phyloP scores from a whole-genome alignment of 2,888 invertebrate genomes.

The Bellardia bayeri region DNA sequence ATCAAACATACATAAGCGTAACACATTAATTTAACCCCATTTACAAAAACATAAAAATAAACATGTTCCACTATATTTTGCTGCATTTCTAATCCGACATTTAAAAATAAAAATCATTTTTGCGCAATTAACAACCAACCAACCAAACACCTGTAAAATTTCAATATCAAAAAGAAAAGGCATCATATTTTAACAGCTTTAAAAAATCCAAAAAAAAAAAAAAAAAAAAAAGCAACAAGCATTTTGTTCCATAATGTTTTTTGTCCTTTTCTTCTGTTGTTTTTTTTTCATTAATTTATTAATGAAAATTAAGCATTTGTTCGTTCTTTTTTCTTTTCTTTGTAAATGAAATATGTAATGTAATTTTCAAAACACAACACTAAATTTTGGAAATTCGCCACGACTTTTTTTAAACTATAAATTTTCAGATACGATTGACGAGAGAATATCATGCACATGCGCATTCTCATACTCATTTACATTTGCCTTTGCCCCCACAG shows the following conservation, averaged over 20 bases:
- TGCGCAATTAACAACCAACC: conserved; percentile 54
- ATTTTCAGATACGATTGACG: conserved; percentile 94
- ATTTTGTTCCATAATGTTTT: conserved; percentile 65
- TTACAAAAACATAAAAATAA: conserved; percentile 3
- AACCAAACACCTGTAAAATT: neutral
- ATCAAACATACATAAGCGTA: conserved; percentile 11
- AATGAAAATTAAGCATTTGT: conserved; percentile 31
- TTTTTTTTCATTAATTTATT: conserved; percentile 56
- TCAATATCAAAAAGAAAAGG: conserved; percentile 4
- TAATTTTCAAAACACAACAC: conserved; percentile 72
- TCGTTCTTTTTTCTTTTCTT: conserved; percentile 32
- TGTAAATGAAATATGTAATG: conserved; percentile 54
- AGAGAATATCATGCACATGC: conserved; percentile 97
- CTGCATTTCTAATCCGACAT: conserved; percentile 51
- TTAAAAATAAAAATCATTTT: conserved; percentile 38
- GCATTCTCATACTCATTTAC: conserved; percentile 96
- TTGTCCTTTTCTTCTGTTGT: conserved; percentile 53
- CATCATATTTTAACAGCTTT: conserved; percentile 56
- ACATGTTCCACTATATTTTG: conserved; percentile 19
- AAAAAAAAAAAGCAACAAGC: conserved; percentile 29
- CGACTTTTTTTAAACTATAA: conserved; percentile 80
- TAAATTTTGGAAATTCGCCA: conserved; percentile 79
- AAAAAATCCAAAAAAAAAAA: conserved; percentile 14
- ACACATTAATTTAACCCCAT: conserved; percentile 34
- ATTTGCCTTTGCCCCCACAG: conserved; percentile 94